Evolutionary conservation across 2,113 vertebrate genomes (phyloP), one percentile per base, ranked within the genome.

Genomic region (Paratilapia polleni): DNA sequence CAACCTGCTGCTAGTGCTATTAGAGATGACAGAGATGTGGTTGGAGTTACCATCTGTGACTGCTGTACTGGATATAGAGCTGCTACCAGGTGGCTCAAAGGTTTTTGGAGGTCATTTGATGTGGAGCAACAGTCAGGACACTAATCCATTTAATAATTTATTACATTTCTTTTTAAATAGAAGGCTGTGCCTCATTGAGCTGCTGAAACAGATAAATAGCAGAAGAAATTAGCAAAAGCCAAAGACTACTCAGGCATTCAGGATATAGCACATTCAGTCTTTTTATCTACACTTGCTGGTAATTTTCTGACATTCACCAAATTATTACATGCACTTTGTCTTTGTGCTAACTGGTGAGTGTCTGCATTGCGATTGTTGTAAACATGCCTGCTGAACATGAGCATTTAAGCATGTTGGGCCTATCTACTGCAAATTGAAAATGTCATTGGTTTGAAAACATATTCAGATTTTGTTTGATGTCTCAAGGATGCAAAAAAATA

Each of bases 1-100:
- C 83, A 87, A 87, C 85, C 87, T 88, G 83, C 88, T 86, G 89
- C 84, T 82, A 76, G 22, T 62, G 82, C 82, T 66, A 82, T 74
- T 91, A 63, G 83, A 83, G 76, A 86, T 77, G 88, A 89, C 36
- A 24, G 82, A 81, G 84, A 60, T 70, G 54, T 60, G 54, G 57
- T 41, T 47, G 4, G 73, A 83, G 79, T 81, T 80, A 24, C 77
- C 56, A 36, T 60, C 81, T 84, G 61, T 63, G 82, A 79, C 73
- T 81, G 63, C 68, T 76, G 11, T 4, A 47, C 47, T 57, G 76
- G 12, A 81, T 62, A 81, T 49, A 57, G 74, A 82, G 74, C 82
- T 41, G 66, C 78, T 84, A 74, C 70, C 90, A 89, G 64, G 87
- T 84, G 90, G 81, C 52, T 58, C 58, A 84, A 22, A 79, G 49